phyloP scores from a whole-genome alignment of 2,113 vertebrate species.

The Dasyurus viverrinus region DNA sequence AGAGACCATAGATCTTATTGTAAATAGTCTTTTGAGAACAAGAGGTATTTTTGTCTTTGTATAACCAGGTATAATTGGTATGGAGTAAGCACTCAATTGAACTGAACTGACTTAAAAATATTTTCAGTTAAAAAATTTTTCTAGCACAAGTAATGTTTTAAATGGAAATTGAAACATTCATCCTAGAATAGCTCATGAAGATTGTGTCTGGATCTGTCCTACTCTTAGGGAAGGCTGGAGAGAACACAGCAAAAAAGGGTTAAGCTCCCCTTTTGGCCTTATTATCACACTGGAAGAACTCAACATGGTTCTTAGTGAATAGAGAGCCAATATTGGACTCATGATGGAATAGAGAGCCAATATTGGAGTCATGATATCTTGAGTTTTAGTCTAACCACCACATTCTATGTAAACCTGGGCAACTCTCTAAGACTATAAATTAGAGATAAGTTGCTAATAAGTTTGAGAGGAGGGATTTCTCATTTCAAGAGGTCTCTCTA shows the following conservation, averaged over 20 bases:
- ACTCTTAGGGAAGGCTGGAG: slow-evolving; percentile 30
- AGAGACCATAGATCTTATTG: not conserved
- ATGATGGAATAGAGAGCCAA: not conserved
- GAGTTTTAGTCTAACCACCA: not conserved
- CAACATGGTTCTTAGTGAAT: not conserved
- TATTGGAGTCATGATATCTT: not conserved
- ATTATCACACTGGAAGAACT: not conserved
- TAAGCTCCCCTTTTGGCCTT: slow-evolving; percentile 4
- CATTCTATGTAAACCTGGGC: not conserved
- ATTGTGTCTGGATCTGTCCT: not conserved
- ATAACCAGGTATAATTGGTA: not conserved
- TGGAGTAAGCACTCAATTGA: not conserved
- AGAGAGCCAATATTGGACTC: not conserved
- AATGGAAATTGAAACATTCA: not conserved
- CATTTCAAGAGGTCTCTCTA: not conserved
- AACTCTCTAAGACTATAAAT: not conserved
- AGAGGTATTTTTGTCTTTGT: not conserved
- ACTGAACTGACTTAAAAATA: slow-evolving; percentile 1
- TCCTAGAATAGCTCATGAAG: not conserved
- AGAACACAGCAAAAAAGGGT: not conserved
- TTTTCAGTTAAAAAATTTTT: slow-evolving; percentile 13
- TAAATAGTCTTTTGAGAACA: not conserved
- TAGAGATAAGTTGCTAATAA: not conserved
- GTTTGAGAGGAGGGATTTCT: not conserved
- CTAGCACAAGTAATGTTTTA: not conserved